Evolutionary conservation across 2,888 invertebrate species (phyloP), one percentile per base, ranked within the genome.

Genomic region (Leptinotarsa haldemani): DNA sequence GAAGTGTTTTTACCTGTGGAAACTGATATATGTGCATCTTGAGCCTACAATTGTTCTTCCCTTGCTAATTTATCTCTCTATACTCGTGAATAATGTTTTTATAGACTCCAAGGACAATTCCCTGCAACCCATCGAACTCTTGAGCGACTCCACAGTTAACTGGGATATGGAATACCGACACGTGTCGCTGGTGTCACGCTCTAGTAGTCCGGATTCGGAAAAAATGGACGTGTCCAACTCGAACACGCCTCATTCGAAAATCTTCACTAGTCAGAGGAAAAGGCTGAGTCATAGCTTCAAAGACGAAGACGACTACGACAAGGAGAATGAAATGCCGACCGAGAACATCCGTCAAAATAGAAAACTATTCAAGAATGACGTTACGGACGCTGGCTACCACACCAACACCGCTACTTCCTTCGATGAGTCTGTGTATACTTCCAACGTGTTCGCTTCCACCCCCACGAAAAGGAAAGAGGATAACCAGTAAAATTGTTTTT

Each of bases 101-200:
- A 12, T 61, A 75, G 75, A 61, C 4, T 65, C 73, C 67, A 70
- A 72, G 22, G 70, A 73, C 64, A 50, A 67, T 50, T 70, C 63
- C 50, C 78, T 56, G 13, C 74, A 30, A 56, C 70, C 52, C 13
- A 46, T 70, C 4, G 78, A 76, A n/a, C 63, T 63, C 16, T 74
- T 83, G 18, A 82, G 81, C 74, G 81, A 84, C 71, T 84, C 85
- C 1, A 76, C 83, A 5, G 80, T 84, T 1, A 85, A 87, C 74
- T 88, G 87, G 87, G 87, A 87, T 52, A 82, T 87, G 83, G 88
- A 88, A 77, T 85, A 86, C 73, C 83, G 83, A 16, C 83, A 85
- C 22, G 81, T 87, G 22, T 84, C 84, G 15, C 75, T 85, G 18
- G 75, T 67, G 52, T 83, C 85, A 4, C 81, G 83, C 2, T 74